phyloP scores from a whole-genome alignment of 2,113 vertebrate species.

The Numida meleagris region DNA sequence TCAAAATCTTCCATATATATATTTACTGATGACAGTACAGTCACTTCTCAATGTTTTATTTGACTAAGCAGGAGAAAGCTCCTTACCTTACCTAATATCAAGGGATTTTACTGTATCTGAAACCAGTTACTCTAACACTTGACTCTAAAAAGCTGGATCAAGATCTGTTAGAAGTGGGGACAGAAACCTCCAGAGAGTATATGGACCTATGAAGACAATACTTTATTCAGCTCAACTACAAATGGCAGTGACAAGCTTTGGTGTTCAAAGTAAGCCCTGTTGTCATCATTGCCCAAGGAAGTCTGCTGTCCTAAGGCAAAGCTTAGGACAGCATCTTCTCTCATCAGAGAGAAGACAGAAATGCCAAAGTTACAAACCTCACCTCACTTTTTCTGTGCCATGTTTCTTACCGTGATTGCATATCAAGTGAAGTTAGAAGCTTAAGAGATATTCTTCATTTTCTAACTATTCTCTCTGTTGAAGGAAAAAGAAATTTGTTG shows the following conservation, averaged over 20 bases:
- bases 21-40: neutral
- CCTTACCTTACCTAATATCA: neutral
- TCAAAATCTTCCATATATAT: neutral
- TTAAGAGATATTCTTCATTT: neutral
- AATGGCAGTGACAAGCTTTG: neutral
- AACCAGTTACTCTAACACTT: neutral
- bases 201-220: neutral
- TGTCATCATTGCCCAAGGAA: neutral
- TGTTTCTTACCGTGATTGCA: neutral
- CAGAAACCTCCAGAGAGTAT: neutral
- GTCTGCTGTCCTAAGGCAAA: neutral
- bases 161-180: neutral
- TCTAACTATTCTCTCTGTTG: neutral
- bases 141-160: neutral
- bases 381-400: neutral
- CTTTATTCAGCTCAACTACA: neutral
- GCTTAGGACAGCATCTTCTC: too few relatives aligned
- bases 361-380: neutral
- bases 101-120: neutral
- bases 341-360: neutral
- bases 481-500: neutral
- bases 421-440: neutral
- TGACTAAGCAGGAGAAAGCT: neutral
- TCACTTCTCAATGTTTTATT: neutral
- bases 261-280: neutral